A percentile compares a stretch with the other conserved stretches of the same genome.
phyloP scores from a whole-genome alignment of 2,888 invertebrate species.

The Euplagia quadripunctaria region DNA sequence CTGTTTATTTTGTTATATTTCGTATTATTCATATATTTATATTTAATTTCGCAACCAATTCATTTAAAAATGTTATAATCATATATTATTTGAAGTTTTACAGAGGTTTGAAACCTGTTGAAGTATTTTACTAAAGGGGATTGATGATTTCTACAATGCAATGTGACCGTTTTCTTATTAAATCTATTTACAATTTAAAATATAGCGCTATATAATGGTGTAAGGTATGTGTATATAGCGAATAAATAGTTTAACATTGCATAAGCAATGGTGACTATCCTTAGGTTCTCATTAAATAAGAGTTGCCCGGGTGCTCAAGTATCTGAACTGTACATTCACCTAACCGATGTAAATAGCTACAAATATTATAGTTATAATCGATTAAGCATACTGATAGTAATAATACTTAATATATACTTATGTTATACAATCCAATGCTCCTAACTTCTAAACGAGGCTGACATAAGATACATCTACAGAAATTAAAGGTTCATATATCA shows the following conservation, averaged over 20 bases:
- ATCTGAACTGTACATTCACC: conserved; percentile 38
- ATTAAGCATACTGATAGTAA: conserved; percentile 53
- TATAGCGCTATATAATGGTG: conserved; percentile 35
- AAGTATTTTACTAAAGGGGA: too few relatives aligned
- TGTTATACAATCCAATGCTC: conserved; percentile 27
- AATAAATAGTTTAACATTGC: conserved; percentile 43
- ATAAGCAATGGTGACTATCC: conserved; percentile 40
- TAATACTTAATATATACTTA: conserved; percentile 53
- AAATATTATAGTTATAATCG: conserved; percentile 46
- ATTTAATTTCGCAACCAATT: too few relatives aligned
- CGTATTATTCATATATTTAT: too few relatives aligned
- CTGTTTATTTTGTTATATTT: too few relatives aligned
- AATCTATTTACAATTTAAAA: conserved; percentile 45
- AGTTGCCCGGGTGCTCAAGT: conserved; percentile 32
- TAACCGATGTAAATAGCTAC: conserved; percentile 48
- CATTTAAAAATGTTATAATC: too few relatives aligned
- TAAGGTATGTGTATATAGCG: conserved; percentile 32
- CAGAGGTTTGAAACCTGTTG: too few relatives aligned
- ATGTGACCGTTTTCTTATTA: conserved; percentile 36
- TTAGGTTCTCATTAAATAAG: conserved; percentile 21
- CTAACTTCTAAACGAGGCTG: conserved; percentile 26
- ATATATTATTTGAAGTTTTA: too few relatives aligned
- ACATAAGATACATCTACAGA: conserved; percentile 33
- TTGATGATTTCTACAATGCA: conserved; percentile 18
- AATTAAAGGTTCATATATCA: conserved; percentile 62